These are phyloP conservation scores for Physeter macrocephalus DNA, from an alignment of 2,113 vertebrate genomes.

Conservation along the genomic window DNA sequence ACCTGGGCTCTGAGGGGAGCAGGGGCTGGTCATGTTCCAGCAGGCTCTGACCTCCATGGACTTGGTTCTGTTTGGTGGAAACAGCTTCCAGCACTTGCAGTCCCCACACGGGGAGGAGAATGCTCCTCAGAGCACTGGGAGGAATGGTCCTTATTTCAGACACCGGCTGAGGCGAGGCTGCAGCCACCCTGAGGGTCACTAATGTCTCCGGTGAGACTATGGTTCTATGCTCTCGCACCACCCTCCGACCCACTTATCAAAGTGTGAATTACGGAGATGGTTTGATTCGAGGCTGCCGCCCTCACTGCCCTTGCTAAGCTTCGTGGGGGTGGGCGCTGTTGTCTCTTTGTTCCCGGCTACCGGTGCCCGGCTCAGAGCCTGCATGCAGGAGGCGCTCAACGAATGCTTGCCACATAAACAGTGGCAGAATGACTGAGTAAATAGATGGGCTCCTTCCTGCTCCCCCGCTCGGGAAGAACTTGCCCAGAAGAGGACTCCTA, in stretches of 20 bases:
- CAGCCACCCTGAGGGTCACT: neutral
- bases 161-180: fast-evolving
- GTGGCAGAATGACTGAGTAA: neutral
- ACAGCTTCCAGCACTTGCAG: neutral
- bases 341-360: no score
- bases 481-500: neutral
- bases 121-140: fast-evolving
- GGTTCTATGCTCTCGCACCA: neutral
- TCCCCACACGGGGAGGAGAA: neutral
- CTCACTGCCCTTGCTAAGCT: neutral
- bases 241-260: neutral
- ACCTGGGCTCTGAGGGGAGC: neutral
- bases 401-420: neutral
- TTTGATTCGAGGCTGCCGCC: neutral
- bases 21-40: neutral
- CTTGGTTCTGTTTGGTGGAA: neutral
- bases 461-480: neutral
- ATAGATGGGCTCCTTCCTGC: neutral
- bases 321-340: neutral
- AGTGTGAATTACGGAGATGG: neutral
- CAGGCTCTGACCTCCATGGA: neutral
- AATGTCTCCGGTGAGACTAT: fast-evolving
- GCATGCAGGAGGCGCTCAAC: neutral
- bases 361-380: neutral
- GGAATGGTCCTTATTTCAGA: neutral